Base-by-base conservation (phyloP, 92 coral and sea anemone genomes). In the Porites rus region DNA sequence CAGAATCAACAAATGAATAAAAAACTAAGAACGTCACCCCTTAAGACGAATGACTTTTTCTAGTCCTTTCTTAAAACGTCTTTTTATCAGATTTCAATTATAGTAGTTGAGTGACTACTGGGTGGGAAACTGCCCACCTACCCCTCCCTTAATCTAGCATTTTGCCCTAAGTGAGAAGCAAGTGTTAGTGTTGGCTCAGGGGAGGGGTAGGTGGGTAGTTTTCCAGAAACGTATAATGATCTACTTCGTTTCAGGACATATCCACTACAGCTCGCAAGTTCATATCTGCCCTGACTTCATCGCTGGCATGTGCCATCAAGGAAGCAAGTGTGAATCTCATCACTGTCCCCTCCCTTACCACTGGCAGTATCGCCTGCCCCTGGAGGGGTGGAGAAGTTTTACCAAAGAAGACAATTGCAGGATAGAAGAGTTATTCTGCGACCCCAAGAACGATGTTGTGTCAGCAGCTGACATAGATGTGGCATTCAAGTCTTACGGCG, bases 341-440 rank as follows among this genome's bases (percentile, higher is more conserved):
- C 98, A 94, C 77, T 94, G 98, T 70, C 88, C 86, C 68, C 88
- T 88, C 81, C 91, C 92, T 76, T 94, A 93, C 65, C 98, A 94
- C 62, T 94, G 98, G 98, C 98, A 94, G 92, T 93, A 92, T 77
- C 92, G 92, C 28, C 83, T 76, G 46, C 86, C 93, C 66, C 85
- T 84, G 46, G 91, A 83, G 70, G 94, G 91, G 43, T 94, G 98
- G 98, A 88, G 72, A 54, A 89, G 93, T 71, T 90, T 93, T 50
- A 85, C 65, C 65, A 63, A 81, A 51, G 80, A 74, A 54, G 92
- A 85, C 65, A 81, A 89, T 51, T 64, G 72, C 59, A 79, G 25
- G 54, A 84, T 94, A 6, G 98, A 94, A 76, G 83, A 83, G 76
- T 88, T 94, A 0, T 94, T 76, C 78, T 94, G 94, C 77, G 79